Percentiles rank a stretch among this genome's conserved stretches.
Conservation (phyloP, 2,888 invertebrate species). For the Drosophila quinaria region DNA sequence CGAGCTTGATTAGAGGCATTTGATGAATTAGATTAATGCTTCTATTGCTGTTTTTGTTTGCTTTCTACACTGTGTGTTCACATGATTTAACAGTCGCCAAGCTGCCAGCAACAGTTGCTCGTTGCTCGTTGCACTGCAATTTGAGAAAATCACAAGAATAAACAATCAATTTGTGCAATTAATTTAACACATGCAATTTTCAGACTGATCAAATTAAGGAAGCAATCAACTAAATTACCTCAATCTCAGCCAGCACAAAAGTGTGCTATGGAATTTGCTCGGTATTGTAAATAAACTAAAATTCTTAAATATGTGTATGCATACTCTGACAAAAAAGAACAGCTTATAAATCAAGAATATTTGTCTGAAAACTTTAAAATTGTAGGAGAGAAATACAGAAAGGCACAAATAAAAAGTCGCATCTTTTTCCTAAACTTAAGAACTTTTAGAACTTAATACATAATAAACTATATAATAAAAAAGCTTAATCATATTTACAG, state of each 20-base stretch:
- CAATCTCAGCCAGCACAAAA: slow-evolving; percentile 5
- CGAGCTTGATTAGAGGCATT: slow-evolving; percentile 66
- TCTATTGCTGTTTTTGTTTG: slow-evolving; percentile 16
- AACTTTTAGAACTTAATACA: too few relatives aligned
- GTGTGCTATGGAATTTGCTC: slow-evolving; percentile 6
- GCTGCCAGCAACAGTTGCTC: slow-evolving; percentile 11
- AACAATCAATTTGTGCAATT: slow-evolving; percentile 58
- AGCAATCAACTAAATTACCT: slow-evolving; percentile 27
- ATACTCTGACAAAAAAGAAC: too few relatives aligned
- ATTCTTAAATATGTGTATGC: neutral
- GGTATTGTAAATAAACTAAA: neutral
- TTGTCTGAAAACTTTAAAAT: too few relatives aligned
- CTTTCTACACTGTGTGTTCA: slow-evolving; percentile 14
- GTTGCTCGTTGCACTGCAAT: slow-evolving; percentile 31
- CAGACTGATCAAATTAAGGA: slow-evolving; percentile 11
- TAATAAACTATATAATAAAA: too few relatives aligned
- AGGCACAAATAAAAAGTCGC: too few relatives aligned
- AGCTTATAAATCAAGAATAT: too few relatives aligned
- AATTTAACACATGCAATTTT: slow-evolving; percentile 33
- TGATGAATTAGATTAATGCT: slow-evolving; percentile 60
- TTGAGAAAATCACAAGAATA: slow-evolving; percentile 22
- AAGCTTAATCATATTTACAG: too few relatives aligned
- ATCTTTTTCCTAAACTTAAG: too few relatives aligned
- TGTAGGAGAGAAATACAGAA: too few relatives aligned
- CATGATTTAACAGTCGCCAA: slow-evolving; percentile 43